Percentiles rank a stretch among this genome's conserved stretches.
Evolutionary conservation across 2,888 invertebrate species (phyloP).

Genomic region (Ischnus inquisitorius): DNA sequence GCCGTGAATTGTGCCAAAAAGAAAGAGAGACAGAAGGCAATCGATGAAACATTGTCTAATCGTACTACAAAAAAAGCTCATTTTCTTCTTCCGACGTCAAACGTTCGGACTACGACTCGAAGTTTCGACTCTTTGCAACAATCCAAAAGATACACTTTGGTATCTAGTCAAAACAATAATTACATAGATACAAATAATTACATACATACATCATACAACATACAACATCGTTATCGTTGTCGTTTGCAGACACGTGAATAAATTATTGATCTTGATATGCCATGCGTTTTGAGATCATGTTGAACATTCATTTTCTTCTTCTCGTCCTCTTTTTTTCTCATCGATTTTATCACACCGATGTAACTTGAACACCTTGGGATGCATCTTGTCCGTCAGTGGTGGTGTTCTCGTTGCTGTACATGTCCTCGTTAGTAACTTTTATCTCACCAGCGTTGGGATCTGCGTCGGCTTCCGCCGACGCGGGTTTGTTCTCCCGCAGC

Average conservation of each 20-base stretch:
- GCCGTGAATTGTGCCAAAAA: constrained; percentile 11
- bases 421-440: constrained; percentile 53
- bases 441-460: no score
- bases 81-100: not conserved
- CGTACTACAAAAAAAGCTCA: constrained; percentile 33
- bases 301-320: not conserved
- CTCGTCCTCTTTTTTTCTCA: not conserved
- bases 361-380: constrained; percentile 69
- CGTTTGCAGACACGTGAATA: constrained; percentile 56
- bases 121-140: constrained; percentile 1
- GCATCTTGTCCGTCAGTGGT: not conserved
- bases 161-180: constrained; percentile 33
- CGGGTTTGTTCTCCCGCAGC: constrained; percentile 87
- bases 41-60: not conserved
- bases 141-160: constrained; percentile 13
- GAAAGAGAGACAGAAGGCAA: not conserved
- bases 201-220: no score
- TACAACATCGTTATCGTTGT: constrained; percentile 13
- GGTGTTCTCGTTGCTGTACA: constrained; percentile 27
- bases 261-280: constrained; percentile 55
- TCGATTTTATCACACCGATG: constrained; percentile 69
- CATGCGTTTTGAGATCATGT: constrained; percentile 15
- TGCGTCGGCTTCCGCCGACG: no score
- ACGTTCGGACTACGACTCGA: not conserved
- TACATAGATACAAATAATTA: constrained; percentile 24